phyloP scores from a whole-genome alignment of 2,888 invertebrate species.

The Pollenia labialis region DNA sequence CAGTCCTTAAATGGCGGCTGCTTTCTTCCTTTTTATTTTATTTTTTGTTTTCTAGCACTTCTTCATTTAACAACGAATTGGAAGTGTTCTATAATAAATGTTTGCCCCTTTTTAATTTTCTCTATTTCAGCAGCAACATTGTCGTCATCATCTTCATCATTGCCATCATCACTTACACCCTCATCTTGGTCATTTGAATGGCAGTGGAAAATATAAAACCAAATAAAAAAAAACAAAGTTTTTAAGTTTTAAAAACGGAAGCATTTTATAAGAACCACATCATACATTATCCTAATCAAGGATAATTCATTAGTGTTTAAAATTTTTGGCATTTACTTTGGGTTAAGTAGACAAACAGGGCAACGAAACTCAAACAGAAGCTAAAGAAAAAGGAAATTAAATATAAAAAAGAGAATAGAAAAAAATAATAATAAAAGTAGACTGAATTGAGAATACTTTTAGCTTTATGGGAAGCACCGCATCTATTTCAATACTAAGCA shows the following conservation, averaged over 20 bases:
- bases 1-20: slow-evolving; percentile 60
- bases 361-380: slow-evolving; percentile 41
- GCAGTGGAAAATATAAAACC: slow-evolving; percentile 33
- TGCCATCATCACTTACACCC: slow-evolving; percentile 61
- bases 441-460: slow-evolving; percentile 11
- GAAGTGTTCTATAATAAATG: slow-evolving; percentile 62
- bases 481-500: slow-evolving; percentile 3
- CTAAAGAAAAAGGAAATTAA: slow-evolving; percentile 65
- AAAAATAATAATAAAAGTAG: slow-evolving; percentile 16
- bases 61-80: slow-evolving; percentile 29
- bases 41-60: slow-evolving; percentile 17
- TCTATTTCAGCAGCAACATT: slow-evolving; percentile 37
- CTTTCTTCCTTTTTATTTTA: background rate
- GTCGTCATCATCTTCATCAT: slow-evolving; percentile 46
- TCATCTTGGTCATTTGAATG: slow-evolving; percentile 68
- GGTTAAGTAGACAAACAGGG: slow-evolving; percentile 70
- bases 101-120: slow-evolving; percentile 72
- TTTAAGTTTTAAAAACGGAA: slow-evolving; percentile 72
- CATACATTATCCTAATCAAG: slow-evolving; percentile 84
- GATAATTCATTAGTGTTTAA: slow-evolving; percentile 83
- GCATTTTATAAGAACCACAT: slow-evolving; percentile 79
- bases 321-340: slow-evolving; percentile 81
- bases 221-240: slow-evolving; percentile 49
- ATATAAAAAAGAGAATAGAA: slow-evolving; percentile 29
- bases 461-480: background rate